These are phyloP conservation scores for Melinopterus prodromus DNA, from an alignment of 2,888 invertebrate species.

Conservation along the genomic window DNA sequence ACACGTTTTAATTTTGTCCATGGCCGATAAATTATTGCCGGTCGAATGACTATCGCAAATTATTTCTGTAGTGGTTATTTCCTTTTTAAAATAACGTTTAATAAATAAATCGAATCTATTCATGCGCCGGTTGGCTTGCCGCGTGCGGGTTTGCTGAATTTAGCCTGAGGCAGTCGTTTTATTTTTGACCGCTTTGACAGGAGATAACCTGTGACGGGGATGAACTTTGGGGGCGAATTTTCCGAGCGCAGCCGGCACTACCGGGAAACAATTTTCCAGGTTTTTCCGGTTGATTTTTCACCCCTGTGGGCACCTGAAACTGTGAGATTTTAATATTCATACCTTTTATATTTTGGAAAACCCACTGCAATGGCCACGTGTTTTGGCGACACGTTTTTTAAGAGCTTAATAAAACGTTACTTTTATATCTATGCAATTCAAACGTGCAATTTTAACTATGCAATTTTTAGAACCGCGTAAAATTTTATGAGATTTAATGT, in stretches of 20 bases:
- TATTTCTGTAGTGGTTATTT: background rate
- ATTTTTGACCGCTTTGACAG: background rate
- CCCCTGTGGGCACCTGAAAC: background rate
- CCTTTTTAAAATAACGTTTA: background rate
- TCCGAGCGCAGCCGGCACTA: background rate
- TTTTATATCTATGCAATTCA: no score
- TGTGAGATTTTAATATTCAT: background rate
- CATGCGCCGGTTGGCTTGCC: background rate
- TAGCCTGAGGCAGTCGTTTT: background rate
- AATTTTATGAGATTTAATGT: no score
- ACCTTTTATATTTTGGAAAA: background rate
- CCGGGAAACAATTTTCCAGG: background rate
- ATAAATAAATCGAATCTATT: background rate
- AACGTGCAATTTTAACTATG: no score
- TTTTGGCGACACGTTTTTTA: no score
- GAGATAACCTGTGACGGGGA: background rate
- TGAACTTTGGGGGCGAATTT: background rate
- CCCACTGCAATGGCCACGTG: no score
- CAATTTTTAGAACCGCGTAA: no score
- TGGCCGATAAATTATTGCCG: background rate
- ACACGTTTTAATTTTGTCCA: background rate
- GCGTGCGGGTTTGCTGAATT: background rate
- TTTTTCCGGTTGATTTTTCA: background rate
- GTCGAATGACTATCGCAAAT: background rate
- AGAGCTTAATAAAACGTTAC: no score